Evolutionary conservation across 64 coral and sea anemone genomes (phyloP), one percentile per base, ranked within the genome.

Genomic region (Actinia equina): DNA sequence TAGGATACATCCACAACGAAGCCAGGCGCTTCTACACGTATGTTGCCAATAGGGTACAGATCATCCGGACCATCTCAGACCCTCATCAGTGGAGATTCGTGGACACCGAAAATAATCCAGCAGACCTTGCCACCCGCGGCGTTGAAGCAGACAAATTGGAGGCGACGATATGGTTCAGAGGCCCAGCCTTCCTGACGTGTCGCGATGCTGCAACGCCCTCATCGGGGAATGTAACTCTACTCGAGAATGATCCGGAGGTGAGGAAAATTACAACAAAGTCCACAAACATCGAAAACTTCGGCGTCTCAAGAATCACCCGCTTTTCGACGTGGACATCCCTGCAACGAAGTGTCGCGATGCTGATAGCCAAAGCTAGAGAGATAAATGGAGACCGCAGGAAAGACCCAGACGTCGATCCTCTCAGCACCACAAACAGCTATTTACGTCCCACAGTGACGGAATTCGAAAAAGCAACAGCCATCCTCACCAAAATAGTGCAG

Each of bases 81-180:
- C 87, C 87, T 18, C 25, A 19, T 16, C 87, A 89, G 57, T 89
- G 87, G 77, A 81, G 58, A 30, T 89, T 82, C 87, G 42, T 89
- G 22, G 87, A 89, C 53, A 56, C 8, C 13, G 67, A 45, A 5
- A 17, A 5, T 7, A 89, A 89, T 55, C 78, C 78, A 9, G 87
- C 77, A 1, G 87, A 89, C 37, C 77, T 23, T 4, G 58, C 87
- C 30, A 85, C 88, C 5, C 25, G 88, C 20, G 88, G 88, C 17
- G 2, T 54, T 1, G 60, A 55, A 20, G 80, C 88, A 5, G 53
- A 69, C 45, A 23, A 82, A 49, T 44, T 89, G 53, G 83, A 65
- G 13, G n/a, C 10, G 44, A 42, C 89, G 8, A 44, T 44, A 19
- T 85, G 89, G 89, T 52, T 90, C 59, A 57, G 83, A 19, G 89